Evolutionary conservation across 37 sponge, comb jelly and placozoan genomes (phyloP).

Genomic region (Aphrocallistes beatrix): DNA sequence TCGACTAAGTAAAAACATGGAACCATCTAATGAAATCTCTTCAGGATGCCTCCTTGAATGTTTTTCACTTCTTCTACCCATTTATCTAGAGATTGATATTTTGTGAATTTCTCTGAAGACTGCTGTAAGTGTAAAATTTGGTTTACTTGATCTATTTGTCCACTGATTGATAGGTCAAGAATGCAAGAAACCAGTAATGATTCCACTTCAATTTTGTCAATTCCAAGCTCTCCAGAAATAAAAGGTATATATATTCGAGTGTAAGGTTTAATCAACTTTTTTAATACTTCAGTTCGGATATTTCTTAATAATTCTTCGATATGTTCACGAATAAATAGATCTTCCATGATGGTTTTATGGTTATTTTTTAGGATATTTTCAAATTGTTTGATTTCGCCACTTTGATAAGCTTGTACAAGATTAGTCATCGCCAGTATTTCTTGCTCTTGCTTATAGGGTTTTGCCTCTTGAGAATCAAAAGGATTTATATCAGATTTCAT

Average conservation of each 20-base stretch:
- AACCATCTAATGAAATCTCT: no score
- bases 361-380: conserved; percentile 73
- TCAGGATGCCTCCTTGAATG: not conserved
- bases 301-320: conserved; percentile 77
- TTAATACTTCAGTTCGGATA: conserved; percentile 75
- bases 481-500: conserved; percentile 95
- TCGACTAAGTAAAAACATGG: no score
- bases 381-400: conserved; percentile 82
- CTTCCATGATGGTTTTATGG: conserved; percentile 81
- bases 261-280: conserved; percentile 82
- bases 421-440: conserved; percentile 96
- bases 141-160: conserved; percentile 72
- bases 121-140: conserved; percentile 65
- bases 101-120: not conserved
- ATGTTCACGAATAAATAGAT: conserved; percentile 84
- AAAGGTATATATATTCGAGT: conserved; percentile 72
- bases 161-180: conserved; percentile 70
- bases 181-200: conserved; percentile 68
- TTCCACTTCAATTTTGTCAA: conserved; percentile 72
- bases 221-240: conserved; percentile 69
- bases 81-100: not conserved
- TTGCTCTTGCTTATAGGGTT: conserved; percentile 82
- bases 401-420: conserved; percentile 84
- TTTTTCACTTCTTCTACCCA: conserved; percentile 1
- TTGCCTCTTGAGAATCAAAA: conserved; percentile 93